Conservation (phyloP, 2,888 invertebrate species). For the Brachylomia viminalis region DNA sequence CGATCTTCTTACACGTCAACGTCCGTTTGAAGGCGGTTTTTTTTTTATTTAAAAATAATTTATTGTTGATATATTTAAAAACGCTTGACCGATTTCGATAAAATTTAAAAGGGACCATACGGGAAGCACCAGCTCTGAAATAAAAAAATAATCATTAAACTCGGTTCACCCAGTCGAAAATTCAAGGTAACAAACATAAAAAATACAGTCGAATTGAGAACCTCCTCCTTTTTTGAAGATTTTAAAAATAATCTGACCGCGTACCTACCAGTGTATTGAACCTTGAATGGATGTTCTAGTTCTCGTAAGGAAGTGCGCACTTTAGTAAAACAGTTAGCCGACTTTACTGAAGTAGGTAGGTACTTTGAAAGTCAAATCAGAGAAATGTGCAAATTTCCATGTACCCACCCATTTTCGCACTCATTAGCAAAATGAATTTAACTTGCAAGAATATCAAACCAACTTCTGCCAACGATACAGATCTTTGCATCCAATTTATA, state of each 20-base stretch:
- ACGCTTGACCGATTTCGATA: too few species aligned
- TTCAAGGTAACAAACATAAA: too few species aligned
- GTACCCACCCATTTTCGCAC: not conserved
- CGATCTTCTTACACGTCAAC: too few species aligned
- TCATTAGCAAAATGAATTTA: constrained; percentile 47
- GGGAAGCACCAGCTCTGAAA: too few species aligned
- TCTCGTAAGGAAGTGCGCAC: not conserved
- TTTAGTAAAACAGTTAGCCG: not conserved
- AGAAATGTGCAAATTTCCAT: constrained; percentile 20
- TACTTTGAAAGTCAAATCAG: constrained; percentile 14
- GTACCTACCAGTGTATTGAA: not conserved
- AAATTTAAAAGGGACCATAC: too few species aligned
- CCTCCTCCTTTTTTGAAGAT: too few species aligned
- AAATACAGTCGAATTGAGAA: too few species aligned
- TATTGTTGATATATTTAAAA: too few species aligned
- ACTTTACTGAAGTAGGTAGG: constrained; percentile 22
- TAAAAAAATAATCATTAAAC: too few species aligned
- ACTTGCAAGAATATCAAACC: constrained; percentile 39
- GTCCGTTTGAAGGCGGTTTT: too few species aligned
- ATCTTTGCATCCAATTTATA: constrained; percentile 41
- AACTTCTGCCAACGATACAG: constrained; percentile 37
- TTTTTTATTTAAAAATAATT: too few species aligned
- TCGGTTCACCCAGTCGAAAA: too few species aligned
- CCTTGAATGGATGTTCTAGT: not conserved
- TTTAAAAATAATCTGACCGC: not conserved